phyloP scores from a whole-genome alignment of 2,888 invertebrate genomes.

The Parascotia fuliginaria region DNA sequence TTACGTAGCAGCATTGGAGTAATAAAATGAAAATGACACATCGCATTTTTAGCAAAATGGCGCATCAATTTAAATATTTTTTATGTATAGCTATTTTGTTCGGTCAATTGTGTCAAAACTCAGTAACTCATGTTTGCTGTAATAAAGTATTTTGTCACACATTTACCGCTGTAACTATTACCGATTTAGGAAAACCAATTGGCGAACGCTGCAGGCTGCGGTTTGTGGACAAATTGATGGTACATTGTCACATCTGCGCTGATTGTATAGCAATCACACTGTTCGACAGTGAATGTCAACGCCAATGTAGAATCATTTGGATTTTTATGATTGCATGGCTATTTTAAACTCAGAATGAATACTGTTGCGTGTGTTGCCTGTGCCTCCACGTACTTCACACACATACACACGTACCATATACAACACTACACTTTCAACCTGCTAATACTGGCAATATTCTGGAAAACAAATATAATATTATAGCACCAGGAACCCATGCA shows the following conservation, averaged over 20 bases:
- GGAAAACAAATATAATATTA: too few relatives aligned
- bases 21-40: conserved; percentile 3
- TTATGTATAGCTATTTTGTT: conserved; percentile 2
- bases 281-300: conserved; percentile 1
- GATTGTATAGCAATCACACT: conserved; percentile 24
- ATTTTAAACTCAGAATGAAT: too few relatives aligned
- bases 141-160: conserved; percentile 37
- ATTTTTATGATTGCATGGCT: conserved; percentile 2
- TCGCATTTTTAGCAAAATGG: conserved; percentile 5
- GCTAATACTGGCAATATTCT: too few relatives aligned
- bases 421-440: too few relatives aligned
- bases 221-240: conserved; percentile 39
- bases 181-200: conserved; percentile 42
- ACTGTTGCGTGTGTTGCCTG: too few relatives aligned
- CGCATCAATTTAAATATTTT: conserved; percentile 13
- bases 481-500: not conserved
- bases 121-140: conserved; percentile 15
- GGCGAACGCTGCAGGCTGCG: conserved; percentile 33
- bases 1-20: too few relatives aligned
- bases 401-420: too few relatives aligned
- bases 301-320: too few relatives aligned
- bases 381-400: too few relatives aligned
- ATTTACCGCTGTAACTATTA: conserved; percentile 37
- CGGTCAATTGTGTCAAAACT: conserved; percentile 9
- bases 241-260: conserved; percentile 35